Base-by-base conservation (phyloP, 2,113 vertebrate species). In the Neofelis nebulosa region DNA sequence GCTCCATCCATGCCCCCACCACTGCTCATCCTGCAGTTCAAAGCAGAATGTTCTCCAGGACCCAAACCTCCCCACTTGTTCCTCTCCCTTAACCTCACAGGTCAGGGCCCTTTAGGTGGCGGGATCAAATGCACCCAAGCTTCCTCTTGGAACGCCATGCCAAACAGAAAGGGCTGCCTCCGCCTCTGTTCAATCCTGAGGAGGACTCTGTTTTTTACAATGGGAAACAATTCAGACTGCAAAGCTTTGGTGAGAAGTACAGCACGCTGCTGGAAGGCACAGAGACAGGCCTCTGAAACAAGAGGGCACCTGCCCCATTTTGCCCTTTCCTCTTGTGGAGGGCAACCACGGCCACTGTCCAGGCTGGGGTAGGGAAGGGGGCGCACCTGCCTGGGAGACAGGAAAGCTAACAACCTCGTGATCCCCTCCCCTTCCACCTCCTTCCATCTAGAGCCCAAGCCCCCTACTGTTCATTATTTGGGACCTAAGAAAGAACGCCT, bases 71-170 rank as follows among this genome's bases (percentile, higher is more conserved):
- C 66, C 65, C 29, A 5, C 45, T 7, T 23, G 18, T 10, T 21
- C n/a, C 83, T 96, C 61, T 84, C 61, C 61, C 25, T 15, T 13
- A 4, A 4, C 18, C 61, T 52, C 87, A 38, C 90, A 98, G 98
- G 13, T 55, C 95, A 73, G 98, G 98, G 15, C 97, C 98, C 5
- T 98, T 97, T 21, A 50, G 55, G 69, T 99, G 98, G 98, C 74
- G 98, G 73, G 98, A 99, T 65, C 98, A 99, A 91, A 48, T 99
- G 41, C 23, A 91, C 61, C 98, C 98, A 3, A 98, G 97, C 63
- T 50, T 48, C 87, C 96, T 98, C 1, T 69, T 99, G 89, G 96
- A 98, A 27, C 96, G 84, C 52, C 82, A 98, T 0, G 96, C 98
- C 93, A 97, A 57, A 12, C 23, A 16, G 48, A 98, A 94, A 80